Conservation (phyloP, 2,888 invertebrate genomes). For the Cataglyphis rosenhaueri region DNA sequence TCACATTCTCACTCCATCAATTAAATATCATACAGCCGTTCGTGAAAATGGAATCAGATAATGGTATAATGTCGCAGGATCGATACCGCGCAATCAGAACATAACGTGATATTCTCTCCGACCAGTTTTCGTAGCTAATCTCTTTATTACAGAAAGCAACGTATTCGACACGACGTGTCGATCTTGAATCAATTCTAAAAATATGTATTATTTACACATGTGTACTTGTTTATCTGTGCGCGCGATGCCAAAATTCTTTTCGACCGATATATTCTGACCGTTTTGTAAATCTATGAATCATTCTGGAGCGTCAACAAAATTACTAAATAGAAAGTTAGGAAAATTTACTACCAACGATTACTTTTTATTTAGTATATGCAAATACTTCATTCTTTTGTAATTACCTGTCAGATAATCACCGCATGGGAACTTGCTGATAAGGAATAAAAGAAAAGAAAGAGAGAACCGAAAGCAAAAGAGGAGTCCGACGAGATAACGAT, state of each 20-base stretch:
- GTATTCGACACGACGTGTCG: constrained; percentile 5
- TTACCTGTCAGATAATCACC: constrained; percentile 56
- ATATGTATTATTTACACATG: constrained; percentile 49
- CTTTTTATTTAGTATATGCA: constrained; percentile 60
- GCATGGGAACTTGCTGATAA: constrained; percentile 56
- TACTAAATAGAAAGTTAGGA: constrained; percentile 32
- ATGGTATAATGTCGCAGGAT: constrained; percentile 48
- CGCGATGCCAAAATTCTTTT: not conserved
- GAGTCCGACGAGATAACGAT: constrained; percentile 6
- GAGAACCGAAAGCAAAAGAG: constrained; percentile 7
- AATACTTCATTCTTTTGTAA: constrained; percentile 51
- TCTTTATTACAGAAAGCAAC: constrained; percentile 46
- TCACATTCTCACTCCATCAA: constrained; percentile 35
- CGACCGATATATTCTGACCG: not conserved
- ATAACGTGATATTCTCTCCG: constrained; percentile 29
- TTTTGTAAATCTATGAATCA: constrained; percentile 51
- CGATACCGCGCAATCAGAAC: constrained; percentile 55
- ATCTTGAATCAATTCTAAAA: constrained; percentile 59
- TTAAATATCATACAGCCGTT: constrained; percentile 48
- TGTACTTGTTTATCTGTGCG: not conserved
- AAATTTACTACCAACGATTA: constrained; percentile 74
- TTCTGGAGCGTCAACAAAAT: constrained; percentile 48
- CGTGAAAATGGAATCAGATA: constrained; percentile 44
- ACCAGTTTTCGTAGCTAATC: constrained; percentile 56
- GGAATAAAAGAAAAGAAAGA: constrained; percentile 17